These are phyloP conservation scores for Tenodera sinensis DNA, from an alignment of 2,888 invertebrate genomes.

Conservation along the genomic window DNA sequence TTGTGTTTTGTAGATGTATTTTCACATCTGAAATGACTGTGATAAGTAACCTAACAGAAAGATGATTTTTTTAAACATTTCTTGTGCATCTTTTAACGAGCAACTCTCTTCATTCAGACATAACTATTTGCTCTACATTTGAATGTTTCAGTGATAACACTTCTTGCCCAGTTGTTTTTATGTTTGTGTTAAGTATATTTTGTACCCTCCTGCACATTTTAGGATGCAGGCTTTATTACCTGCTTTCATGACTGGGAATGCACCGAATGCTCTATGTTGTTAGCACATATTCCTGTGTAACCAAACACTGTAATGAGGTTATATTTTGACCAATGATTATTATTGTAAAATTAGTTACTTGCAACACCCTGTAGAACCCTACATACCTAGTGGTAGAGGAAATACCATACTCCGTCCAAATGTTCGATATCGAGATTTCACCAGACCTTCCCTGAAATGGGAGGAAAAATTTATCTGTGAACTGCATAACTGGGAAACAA, in stretches of 20 bases:
- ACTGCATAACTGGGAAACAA: too few relatives aligned
- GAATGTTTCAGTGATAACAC: neutral
- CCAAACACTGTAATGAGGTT: too few relatives aligned
- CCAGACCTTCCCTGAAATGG: too few relatives aligned
- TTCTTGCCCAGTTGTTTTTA: neutral
- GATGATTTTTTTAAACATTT: neutral
- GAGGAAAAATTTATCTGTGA: too few relatives aligned
- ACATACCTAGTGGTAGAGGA: too few relatives aligned
- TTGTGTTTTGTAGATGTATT: constrained; percentile 10
- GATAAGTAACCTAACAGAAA: neutral
- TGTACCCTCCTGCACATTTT: neutral
- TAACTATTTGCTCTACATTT: neutral
- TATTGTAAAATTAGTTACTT: too few relatives aligned
- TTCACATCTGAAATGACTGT: constrained; percentile 3
- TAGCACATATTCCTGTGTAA: too few relatives aligned
- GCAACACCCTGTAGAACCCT: too few relatives aligned
- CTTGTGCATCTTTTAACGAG: neutral
- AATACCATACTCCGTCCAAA: too few relatives aligned
- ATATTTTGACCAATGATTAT: too few relatives aligned
- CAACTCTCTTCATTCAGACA: neutral
- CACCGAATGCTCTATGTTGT: neutral
- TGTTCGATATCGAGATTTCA: too few relatives aligned
- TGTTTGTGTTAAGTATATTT: neutral
- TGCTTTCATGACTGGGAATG: neutral
- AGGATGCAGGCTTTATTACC: neutral